Percentiles rank a stretch among this genome's conserved stretches.
Conservation (phyloP, 1,140 invertebrate species). For the Brachionus rotundiformis region DNA sequence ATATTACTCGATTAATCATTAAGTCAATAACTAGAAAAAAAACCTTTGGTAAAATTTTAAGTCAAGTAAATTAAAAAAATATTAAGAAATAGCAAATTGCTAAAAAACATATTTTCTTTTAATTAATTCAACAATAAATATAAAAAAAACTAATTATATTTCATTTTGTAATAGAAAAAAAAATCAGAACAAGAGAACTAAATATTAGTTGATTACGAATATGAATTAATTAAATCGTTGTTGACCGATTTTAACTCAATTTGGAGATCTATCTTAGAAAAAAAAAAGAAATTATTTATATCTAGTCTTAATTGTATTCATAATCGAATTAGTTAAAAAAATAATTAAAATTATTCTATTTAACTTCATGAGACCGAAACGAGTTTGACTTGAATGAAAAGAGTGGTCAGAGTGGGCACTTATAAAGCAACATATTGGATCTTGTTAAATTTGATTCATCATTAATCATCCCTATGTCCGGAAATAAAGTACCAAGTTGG, state of each 20-base stretch:
- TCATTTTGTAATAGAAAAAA: constrained; percentile 20
- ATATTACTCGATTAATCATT: constrained; percentile 4
- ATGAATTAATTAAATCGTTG: constrained; percentile 12
- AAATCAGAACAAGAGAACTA: neutral
- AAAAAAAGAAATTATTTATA: neutral
- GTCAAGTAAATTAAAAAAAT: neutral
- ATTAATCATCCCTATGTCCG: neutral
- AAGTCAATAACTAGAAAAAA: neutral
- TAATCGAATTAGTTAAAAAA: constrained; percentile 28
- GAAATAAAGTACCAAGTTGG: neutral
- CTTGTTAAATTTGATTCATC: neutral
- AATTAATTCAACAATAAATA: constrained; percentile 14
- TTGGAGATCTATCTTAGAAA: neutral
- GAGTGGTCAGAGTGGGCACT: neutral
- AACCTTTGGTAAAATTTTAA: constrained; percentile 15
- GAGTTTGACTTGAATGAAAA: neutral
- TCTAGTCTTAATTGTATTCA: neutral
- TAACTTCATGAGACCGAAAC: constrained; percentile 44
- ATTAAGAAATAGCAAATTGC: neutral
- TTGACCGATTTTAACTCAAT: constrained; percentile 26
- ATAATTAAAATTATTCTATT: neutral
- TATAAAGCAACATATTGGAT: neutral
- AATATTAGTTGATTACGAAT: neutral
- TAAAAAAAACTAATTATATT: constrained; percentile 25
- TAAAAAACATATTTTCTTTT: constrained; percentile 13